phyloP scores from a whole-genome alignment of 2,797 vertebrate genomes.

The Chelonia mydas region DNA sequence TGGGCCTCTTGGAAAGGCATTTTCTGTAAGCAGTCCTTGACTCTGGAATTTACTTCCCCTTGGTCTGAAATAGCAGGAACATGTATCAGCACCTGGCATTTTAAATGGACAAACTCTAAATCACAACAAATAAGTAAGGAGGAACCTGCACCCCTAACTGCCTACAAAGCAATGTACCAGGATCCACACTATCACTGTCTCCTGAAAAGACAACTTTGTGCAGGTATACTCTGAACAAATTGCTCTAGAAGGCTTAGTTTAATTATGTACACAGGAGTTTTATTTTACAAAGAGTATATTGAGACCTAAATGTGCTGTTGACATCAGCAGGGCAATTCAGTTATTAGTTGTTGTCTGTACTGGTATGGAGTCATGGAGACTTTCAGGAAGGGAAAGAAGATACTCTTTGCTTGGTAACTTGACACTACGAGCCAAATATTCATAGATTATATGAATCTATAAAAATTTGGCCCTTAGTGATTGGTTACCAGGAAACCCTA shows the following conservation, averaged over 20 bases:
- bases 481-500: neutral
- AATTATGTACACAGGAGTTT: neutral
- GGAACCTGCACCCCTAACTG: neutral
- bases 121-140: neutral
- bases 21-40: too few species aligned
- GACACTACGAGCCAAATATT: neutral
- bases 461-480: too few species aligned
- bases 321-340: neutral
- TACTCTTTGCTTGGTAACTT: neutral
- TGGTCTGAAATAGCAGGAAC: neutral
- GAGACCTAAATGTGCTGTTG: neutral
- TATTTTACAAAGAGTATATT: neutral
- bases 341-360: neutral
- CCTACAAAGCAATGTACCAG: neutral
- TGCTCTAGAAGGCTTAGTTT: neutral
- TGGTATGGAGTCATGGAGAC: neutral
- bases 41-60: neutral
- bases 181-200: neutral
- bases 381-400: neutral
- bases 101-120: neutral
- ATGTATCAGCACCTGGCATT: neutral
- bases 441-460: neutral
- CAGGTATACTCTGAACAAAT: neutral
- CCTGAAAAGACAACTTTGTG: neutral
- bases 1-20: neutral